Evolutionary conservation across 1,140 invertebrate genomes (phyloP), one percentile per base, ranked within the genome.

Genomic region (Cheumatopsyche charites): DNA sequence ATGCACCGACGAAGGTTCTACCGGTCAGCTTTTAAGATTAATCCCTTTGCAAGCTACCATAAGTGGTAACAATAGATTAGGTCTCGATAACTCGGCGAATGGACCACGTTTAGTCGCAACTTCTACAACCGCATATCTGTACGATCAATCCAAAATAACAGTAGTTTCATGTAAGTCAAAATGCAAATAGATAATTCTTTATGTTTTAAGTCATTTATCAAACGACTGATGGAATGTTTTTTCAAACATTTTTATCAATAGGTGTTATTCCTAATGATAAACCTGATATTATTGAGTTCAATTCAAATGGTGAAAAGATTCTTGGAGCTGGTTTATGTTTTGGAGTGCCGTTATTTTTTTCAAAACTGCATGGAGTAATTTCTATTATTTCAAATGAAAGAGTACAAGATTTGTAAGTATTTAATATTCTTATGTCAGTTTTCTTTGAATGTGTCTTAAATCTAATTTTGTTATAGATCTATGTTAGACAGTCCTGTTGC

Each of bases 311-410:
- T 4, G 82, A 91, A 80, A 82, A 83, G 71, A 84, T 92, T 69
- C 80, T 92, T n/a, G 90, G 90, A 41, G 90, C 89, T 45, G 88
- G 88, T 76, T 77, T 87, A 52, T 87, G 85, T 73, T 82, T 82
- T 12, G 83, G 84, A 49, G 81, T 81, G 15, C 87, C 89, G 7
- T 82, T 90, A 25, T 82, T 90, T 63, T 89, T 90, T 77, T 88
- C 86, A n/a, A 83, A 81, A 70, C 86, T 86, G 74, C 83, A 89
- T 75, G 89, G 89, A 25, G 82, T 90, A n/a, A 81, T 90, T 43
- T 84, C 85, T 23, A 81, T 90, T 17, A 81, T 80, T 17, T 77
- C 84, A 12, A 80, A 80, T 15, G 85, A 87, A 67, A 83, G 83
- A 68, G 68, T 78, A 7, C 75, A 85, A 73, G 85, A 87, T 75